These are phyloP conservation scores for Dicerorhinus sumatrensis DNA, from an alignment of 2,113 vertebrate species.

Conservation along the genomic window DNA sequence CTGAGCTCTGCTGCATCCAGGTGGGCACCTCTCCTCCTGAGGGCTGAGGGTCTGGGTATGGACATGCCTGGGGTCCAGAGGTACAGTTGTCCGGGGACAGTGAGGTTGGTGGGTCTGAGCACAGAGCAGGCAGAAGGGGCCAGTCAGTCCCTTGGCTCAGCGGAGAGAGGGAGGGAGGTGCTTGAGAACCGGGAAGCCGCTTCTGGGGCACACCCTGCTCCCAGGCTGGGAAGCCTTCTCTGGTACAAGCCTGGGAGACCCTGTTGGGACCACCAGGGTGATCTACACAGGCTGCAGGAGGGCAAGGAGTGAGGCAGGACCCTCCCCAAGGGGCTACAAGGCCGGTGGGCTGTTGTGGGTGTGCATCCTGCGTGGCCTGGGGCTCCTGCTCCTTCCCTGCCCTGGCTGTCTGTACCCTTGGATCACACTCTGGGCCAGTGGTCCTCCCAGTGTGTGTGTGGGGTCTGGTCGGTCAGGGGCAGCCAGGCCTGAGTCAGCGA, in stretches of 20 bases:
- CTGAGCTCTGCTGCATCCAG: not conserved
- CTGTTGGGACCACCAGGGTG: not conserved
- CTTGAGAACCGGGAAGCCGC: not conserved
- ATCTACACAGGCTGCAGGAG: not conserved
- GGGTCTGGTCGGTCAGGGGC: too few species aligned
- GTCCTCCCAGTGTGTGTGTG: not conserved
- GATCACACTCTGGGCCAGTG: too few species aligned
- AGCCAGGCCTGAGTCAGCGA: too few species aligned
- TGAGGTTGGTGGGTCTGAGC: not conserved
- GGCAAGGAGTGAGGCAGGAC: not conserved
- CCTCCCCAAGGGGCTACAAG: not conserved
- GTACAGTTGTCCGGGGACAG: not conserved
- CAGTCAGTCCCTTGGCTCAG: not conserved
- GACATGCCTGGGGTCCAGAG: not conserved
- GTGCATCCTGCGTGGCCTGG: not conserved
- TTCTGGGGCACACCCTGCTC: not conserved
- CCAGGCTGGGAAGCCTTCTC: too few species aligned
- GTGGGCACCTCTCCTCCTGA: not conserved
- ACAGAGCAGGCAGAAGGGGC: not conserved
- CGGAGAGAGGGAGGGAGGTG: too few species aligned
- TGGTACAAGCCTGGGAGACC: not conserved
- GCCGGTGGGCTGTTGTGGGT: too few species aligned
- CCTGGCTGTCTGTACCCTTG: not conserved
- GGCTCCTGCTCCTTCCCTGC: not conserved
- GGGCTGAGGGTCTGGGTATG: not conserved